These are phyloP conservation scores for Gibbula magus DNA, from an alignment of 2,888 invertebrate species.

Conservation along the genomic window DNA sequence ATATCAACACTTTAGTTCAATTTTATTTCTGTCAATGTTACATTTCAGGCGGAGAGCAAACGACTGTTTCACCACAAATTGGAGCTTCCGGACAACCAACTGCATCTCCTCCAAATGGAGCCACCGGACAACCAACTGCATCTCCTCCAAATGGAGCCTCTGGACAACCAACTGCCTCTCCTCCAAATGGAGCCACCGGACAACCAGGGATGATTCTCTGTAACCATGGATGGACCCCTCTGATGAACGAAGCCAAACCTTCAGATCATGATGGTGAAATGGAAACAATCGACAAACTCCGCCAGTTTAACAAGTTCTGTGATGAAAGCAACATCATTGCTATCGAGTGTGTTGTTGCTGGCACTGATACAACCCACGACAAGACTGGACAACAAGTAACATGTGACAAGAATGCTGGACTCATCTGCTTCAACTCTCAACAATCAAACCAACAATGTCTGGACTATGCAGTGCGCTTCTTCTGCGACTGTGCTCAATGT, in stretches of 20 bases:
- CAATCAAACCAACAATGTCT: constrained; percentile 60
- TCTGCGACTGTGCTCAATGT: constrained; percentile 73
- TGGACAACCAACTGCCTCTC: constrained; percentile 11
- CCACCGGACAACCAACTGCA: not conserved
- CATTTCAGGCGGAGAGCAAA: constrained; percentile 22
- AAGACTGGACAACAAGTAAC: constrained; percentile 47
- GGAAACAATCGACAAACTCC: constrained; percentile 49
- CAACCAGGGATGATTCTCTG: constrained; percentile 39
- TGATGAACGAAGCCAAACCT: constrained; percentile 54
- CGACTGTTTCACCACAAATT: constrained; percentile 27
- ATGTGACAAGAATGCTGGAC: constrained; percentile 80
- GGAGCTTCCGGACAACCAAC: constrained; percentile 32
- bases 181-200: not conserved
- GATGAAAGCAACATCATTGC: constrained; percentile 47
- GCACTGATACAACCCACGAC: constrained; percentile 28
- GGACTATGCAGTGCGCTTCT: constrained; percentile 70
- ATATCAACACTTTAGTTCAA: no score
- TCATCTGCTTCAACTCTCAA: constrained; percentile 79
- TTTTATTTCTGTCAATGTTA: not conserved
- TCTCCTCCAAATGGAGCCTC: constrained; percentile 10
- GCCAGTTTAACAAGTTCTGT: constrained; percentile 56
- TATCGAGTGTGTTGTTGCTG: constrained; percentile 41
- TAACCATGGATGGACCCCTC: constrained; percentile 57
- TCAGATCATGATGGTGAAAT: constrained; percentile 45
- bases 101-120: constrained; percentile 26